Percentiles rank a stretch among this genome's conserved stretches.
These are phyloP conservation scores for Epiblema foenella DNA, from an alignment of 2,888 invertebrate species.

Conservation along the genomic window DNA sequence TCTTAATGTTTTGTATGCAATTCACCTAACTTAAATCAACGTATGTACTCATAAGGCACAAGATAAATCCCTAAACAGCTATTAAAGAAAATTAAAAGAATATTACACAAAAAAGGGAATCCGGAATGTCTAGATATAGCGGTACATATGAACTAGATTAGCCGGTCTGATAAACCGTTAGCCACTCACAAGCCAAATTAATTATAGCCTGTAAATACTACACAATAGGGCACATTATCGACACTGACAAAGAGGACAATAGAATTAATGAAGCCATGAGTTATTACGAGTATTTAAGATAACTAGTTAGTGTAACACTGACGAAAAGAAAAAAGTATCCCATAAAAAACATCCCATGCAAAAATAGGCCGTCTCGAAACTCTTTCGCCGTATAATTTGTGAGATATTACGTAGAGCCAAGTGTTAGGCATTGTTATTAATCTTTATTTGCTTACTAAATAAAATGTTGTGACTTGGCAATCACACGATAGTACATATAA, in stretches of 20 bases:
- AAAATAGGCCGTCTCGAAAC: too few relatives aligned
- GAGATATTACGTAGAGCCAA: too few relatives aligned
- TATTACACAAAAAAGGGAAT: conserved; percentile 47
- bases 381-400: too few relatives aligned
- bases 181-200: conserved; percentile 71
- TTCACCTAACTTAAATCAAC: conserved; percentile 5
- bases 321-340: conserved; percentile 7
- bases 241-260: conserved; percentile 42
- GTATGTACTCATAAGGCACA: conserved; percentile 11
- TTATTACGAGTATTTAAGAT: conserved; percentile 35
- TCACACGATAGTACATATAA: too few relatives aligned
- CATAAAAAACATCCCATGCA: too few relatives aligned
- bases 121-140: conserved; percentile 70
- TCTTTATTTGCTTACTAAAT: too few relatives aligned
- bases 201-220: conserved; percentile 54
- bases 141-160: conserved; percentile 78
- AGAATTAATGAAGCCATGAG: conserved; percentile 31
- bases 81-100: conserved; percentile 44
- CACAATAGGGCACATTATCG: conserved; percentile 47
- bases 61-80: conserved; percentile 19
- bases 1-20: neutral
- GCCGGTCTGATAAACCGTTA: conserved; percentile 76
- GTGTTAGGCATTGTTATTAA: too few relatives aligned
- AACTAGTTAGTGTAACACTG: conserved; percentile 9
- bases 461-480: too few relatives aligned